A percentile compares a stretch with the other conserved stretches of the same genome.
Evolutionary conservation across 2,888 invertebrate genomes (phyloP).

Genomic region (Fragum fragum): DNA sequence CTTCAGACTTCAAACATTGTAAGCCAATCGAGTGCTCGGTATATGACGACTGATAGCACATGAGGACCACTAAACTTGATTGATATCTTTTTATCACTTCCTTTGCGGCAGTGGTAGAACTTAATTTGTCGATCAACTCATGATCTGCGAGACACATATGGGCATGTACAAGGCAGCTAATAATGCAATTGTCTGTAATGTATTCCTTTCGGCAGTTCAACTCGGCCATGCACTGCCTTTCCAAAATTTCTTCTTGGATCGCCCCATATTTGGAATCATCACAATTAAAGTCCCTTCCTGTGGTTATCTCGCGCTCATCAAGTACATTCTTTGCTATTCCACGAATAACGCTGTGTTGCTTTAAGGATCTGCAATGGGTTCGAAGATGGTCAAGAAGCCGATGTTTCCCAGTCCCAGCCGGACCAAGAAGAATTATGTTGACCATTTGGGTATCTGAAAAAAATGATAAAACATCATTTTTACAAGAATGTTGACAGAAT

Average conservation of each 20-base stretch:
- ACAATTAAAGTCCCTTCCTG: constrained; percentile 30
- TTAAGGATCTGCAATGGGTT: not conserved
- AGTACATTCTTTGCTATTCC: constrained; percentile 2
- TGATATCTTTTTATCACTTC: constrained; percentile 29
- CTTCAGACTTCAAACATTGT: not conserved
- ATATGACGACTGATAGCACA: constrained; percentile 13
- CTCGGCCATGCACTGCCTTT: constrained; percentile 21
- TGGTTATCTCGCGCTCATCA: not conserved
- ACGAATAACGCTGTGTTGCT: not conserved
- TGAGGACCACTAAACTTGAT: constrained; percentile 30
- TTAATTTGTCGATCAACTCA: not conserved
- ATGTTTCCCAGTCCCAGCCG: constrained; percentile 43
- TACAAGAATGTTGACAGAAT: no score
- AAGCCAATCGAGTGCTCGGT: constrained; percentile 10
- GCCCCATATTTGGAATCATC: constrained; percentile 31
- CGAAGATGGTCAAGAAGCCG: constrained; percentile 22
- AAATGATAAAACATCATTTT: no score
- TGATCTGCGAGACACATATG: constrained; percentile 26
- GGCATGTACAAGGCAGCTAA: constrained; percentile 25
- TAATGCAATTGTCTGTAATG: constrained; percentile 46
- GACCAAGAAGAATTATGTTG: constrained; percentile 42
- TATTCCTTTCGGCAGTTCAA: not conserved
- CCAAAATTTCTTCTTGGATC: constrained; percentile 33
- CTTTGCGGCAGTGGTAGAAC: not conserved
- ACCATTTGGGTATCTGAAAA: constrained; percentile 22